Evolutionary conservation across 1,140 invertebrate genomes (phyloP), one percentile per base, ranked within the genome.

Genomic region (Alviniconcha marisindica): DNA sequence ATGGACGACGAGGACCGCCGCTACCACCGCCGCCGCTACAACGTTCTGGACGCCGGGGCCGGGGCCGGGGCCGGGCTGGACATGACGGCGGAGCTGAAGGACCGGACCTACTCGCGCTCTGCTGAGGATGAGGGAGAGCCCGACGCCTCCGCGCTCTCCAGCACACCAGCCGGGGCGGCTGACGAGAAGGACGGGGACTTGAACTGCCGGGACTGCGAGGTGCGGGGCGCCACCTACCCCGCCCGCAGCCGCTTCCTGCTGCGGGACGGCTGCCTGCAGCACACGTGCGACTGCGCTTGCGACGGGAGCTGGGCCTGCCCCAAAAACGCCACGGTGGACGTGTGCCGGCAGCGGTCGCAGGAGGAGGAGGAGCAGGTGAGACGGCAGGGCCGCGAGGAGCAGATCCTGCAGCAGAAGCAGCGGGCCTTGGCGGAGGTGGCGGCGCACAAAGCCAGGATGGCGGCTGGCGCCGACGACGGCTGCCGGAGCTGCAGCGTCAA

Each of bases 251-350:
- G 81, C 15, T 87, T 87, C 60, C 38, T 83, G 3, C 40, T 83
- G 18, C n/a, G 71, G 28, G 82, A 87, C 3, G 87, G 84, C 18
- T 87, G 87, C 40, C 31, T 77, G 4, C 82, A 86, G 71, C 42
- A 83, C 42, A 84, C 77, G 21, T 87, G 87, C 51, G 71, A 81
- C 36, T 87, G 87, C 73, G 63, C 85, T 54, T 87, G 84, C 74
- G 81, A 87, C 44, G 83, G 84, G 28, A 74, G 54, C 38, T 87
- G 84, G 84, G 44, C 80, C 28, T 87, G 87, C 63, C 73, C 85
- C 10, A 51, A 71, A n/a, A 63, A 80, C n/a, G 60, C 51, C 2
- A 80, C 81, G 2, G 81, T 83, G 3, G 81, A 87, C 44, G 51
- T 86, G 0, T 87, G 87, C 71, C 38, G 71, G 44, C 10, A 77